Percentiles rank a stretch among this genome's conserved stretches.
Conservation (phyloP, 2,888 invertebrate genomes). For the Nemoura dubitans region DNA sequence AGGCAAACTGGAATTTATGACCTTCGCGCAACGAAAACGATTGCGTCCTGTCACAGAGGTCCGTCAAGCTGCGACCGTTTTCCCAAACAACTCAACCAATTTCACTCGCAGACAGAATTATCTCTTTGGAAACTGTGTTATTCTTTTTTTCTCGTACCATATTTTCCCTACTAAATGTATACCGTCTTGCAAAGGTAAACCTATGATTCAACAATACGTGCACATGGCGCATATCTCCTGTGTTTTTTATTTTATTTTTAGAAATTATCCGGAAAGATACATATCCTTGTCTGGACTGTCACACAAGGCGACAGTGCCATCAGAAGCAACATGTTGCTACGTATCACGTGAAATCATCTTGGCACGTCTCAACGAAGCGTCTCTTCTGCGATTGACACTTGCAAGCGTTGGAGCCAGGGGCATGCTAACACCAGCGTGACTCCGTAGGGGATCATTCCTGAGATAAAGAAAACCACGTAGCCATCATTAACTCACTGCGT, state of each 20-base stretch:
- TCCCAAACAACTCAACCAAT: no score
- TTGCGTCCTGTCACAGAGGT: no score
- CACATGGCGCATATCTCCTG: not conserved
- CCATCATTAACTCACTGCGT: not conserved
- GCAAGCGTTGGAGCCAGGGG: not conserved
- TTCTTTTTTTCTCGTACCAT: no score
- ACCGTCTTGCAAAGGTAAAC: no score
- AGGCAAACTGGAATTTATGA: no score
- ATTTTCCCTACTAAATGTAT: no score
- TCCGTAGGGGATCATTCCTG: not conserved
- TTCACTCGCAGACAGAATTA: no score
- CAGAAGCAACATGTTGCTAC: not conserved
- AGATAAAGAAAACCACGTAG: not conserved
- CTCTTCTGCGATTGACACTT: not conserved
- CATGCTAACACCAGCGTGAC: not conserved
- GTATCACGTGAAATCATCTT: not conserved
- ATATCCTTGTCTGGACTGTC: not conserved
- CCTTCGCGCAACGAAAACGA: no score
- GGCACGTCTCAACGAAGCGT: not conserved
- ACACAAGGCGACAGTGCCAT: not conserved
- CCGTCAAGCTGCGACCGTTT: no score
- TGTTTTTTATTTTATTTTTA: not conserved
- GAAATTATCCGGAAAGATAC: not conserved
- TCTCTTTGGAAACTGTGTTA: no score
- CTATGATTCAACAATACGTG: not conserved